Base-by-base conservation (phyloP, 1,140 invertebrate species). In the Drosophila funebris region DNA sequence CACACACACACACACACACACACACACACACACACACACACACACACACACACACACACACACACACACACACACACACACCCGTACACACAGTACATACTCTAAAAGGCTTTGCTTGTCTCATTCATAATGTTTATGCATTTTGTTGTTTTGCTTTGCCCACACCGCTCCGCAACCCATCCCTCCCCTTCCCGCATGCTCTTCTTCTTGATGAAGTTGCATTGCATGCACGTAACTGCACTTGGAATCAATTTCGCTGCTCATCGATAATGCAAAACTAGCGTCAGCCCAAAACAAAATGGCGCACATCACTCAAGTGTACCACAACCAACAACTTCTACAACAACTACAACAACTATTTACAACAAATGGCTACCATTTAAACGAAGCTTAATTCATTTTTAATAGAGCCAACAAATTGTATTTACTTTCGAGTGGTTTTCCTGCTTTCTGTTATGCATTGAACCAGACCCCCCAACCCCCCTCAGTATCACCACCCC, bases 211-310 rank as follows among this genome's bases (percentile, higher is more conserved):
- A 8, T 5, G 31, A 6, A 24, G 39, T n/a, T 43, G 71, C 72
- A 75, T 76, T 78, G 76, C 71, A 61, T 75, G 78, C 82, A 85
- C 82, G 82, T 87, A 78, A 87, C 66, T 82, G 75, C 74, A 78
- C 60, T 88, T 75, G 78, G 71, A 88, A 82, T 87, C 75, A 88
- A 87, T 87, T 87, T 88, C 48, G 78, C 46, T 67, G 66, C 78
- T 88, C 83, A 87, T 87, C 82, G 82, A 85, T 85, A 85, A 81
- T 85, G 78, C 82, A 87, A 46, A 31, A 54, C 50, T 24, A 58
- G 57, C 36, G 73, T 31, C 61, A 53, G 54, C 22, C 63, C 48
- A 53, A 78, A 79, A 78, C 80, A 83, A 83, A 83, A 83, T 83
- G 79, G 80, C 75, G 80, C 67, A 37, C 77, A 69, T 78, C 56